Evolutionary conservation across 2,113 vertebrate genomes (phyloP), one percentile per base, ranked within the genome.

Genomic region (Nibea coibor): DNA sequence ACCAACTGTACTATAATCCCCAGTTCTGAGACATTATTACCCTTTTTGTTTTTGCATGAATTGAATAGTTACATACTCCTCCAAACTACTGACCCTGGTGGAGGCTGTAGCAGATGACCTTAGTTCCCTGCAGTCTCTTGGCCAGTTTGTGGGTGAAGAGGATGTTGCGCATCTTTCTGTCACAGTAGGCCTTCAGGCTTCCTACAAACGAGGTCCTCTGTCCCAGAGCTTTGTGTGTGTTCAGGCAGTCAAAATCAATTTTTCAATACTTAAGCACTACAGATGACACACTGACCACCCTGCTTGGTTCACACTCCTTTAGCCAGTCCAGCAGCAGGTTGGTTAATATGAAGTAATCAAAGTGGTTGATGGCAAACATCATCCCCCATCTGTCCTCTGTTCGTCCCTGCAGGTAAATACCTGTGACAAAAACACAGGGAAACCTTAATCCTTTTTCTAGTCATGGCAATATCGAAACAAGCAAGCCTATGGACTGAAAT

Each of bases 131-230:
- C 72, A 98, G 92, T 0, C 88, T 92, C 3, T 92, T 95, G 87
- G 96, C 94, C 8, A 98, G 94, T 87, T 97, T 95, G 0, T 95
- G 94, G 62, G 89, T 94, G 22, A 96, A 96, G 70, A 98, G 90
- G n/a, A 97, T 81, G 0, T 98, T 98, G 86, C 97, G 97, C 78
- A 98, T 80, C 39, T 98, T 98, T 91, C 97, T 98, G 88, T 96
- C 78, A 0, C 93, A 94, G 86, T 98, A 98, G 15, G 94, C 91
- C 84, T 80, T 86, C 4, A 96, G 43, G 4, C 85, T 16, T 0
- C 94, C 48, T 35, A 61, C 8, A 22, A 66, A 74, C 0, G 90
- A 88, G 9, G 64, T 74, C 72, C 89, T 86, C 75, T 6, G 69
- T 5, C 42, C 77, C 93, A 96, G 88, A 81, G 92, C 90, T 61